Percentiles rank a stretch among this genome's conserved stretches.
Conservation (phyloP, 2,113 vertebrate genomes). For the Carlito syrichta region DNA sequence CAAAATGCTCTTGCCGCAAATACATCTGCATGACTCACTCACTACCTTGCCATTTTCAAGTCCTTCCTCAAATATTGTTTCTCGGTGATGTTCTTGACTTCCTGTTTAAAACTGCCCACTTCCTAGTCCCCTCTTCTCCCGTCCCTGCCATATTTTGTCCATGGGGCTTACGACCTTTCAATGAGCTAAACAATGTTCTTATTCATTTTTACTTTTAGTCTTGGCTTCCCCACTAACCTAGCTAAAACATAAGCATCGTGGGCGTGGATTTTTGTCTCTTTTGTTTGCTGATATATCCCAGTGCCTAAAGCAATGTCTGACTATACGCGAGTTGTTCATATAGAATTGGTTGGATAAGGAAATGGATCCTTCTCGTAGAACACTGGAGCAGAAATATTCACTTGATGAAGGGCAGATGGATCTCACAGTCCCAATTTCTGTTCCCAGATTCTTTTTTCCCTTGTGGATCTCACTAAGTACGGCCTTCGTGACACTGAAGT, state of each 20-base stretch:
- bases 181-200: background rate
- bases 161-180: background rate
- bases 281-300: background rate
- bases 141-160: background rate
- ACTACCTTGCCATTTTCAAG: background rate
- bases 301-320: background rate
- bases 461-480: background rate
- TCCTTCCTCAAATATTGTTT: background rate
- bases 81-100: background rate
- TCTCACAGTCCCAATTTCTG: background rate
- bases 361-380: background rate
- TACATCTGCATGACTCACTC: background rate
- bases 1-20: background rate
- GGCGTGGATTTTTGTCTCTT: background rate
- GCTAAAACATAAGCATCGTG: background rate
- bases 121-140: background rate
- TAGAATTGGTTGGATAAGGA: background rate
- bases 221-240: background rate
- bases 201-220: background rate
- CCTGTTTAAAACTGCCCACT: background rate
- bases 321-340: background rate
- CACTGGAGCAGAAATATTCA: background rate
- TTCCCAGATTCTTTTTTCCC: background rate
- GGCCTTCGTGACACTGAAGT: no score
- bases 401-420: background rate